Evolutionary conservation across 2,888 invertebrate genomes (phyloP).

Genomic region (Oligia strigilis): DNA sequence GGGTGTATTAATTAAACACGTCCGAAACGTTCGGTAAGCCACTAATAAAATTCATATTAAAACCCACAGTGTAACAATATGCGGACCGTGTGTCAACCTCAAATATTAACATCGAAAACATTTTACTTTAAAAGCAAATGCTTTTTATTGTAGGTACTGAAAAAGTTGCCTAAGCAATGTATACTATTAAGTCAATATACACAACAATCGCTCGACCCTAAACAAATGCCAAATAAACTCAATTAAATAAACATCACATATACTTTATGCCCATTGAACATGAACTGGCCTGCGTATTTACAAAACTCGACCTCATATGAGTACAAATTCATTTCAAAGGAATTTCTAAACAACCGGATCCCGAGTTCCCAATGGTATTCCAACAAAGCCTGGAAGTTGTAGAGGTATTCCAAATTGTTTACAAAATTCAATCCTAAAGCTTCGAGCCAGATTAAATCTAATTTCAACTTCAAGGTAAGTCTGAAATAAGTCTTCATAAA

Average conservation of each 20-base stretch:
- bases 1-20: constrained; percentile 39
- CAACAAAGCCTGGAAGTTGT: constrained; percentile 90
- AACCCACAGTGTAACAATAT: constrained; percentile 41
- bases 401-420: constrained; percentile 90
- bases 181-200: constrained; percentile 58
- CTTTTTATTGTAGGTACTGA: constrained; percentile 49
- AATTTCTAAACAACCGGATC: constrained; percentile 88
- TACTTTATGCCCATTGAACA: constrained; percentile 78
- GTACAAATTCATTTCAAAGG: constrained; percentile 88
- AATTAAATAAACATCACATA: constrained; percentile 82
- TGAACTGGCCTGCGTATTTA: constrained; percentile 80
- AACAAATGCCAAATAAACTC: constrained; percentile 77
- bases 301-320: constrained; percentile 85
- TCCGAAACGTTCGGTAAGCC: constrained; percentile 55
- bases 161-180: constrained; percentile 54
- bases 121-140: constrained; percentile 48
- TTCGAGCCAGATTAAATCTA: constrained; percentile 90
- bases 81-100: constrained; percentile 19
- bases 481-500: constrained; percentile 91
- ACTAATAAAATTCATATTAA: constrained; percentile 46
- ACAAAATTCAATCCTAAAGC: constrained; percentile 91
- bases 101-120: constrained; percentile 52
- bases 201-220: constrained; percentile 61
- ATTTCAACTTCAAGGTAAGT: constrained; percentile 91
- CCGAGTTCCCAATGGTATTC: constrained; percentile 89